phyloP scores from a whole-genome alignment of 2,888 invertebrate species.

The Eupeodes luniger region DNA sequence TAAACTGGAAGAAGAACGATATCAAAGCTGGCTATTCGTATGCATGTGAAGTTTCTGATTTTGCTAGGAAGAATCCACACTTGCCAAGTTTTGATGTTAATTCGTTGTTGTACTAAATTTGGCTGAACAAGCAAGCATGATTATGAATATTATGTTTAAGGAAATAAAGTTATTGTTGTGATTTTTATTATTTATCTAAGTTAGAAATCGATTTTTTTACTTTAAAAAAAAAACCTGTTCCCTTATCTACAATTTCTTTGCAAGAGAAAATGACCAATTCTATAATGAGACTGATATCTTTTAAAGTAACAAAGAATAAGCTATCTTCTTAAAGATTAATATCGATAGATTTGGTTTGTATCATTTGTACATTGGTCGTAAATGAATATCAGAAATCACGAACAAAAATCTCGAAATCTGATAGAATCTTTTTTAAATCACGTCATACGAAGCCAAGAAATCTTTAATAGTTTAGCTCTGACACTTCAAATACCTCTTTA shows the following conservation, averaged over 20 bases:
- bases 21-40: conserved; percentile 81
- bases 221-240: background rate
- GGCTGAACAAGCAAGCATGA: too few species aligned
- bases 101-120: conserved; percentile 53
- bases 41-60: conserved; percentile 81
- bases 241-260: background rate
- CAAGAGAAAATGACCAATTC: background rate
- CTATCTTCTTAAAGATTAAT: background rate
- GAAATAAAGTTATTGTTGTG: background rate
- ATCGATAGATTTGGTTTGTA: background rate
- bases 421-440: too few species aligned
- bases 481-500: too few species aligned
- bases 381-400: too few species aligned
- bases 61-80: conserved; percentile 78
- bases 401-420: background rate
- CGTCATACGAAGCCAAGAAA: too few species aligned
- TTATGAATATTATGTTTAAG: background rate
- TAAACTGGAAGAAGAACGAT: conserved; percentile 81
- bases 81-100: conserved; percentile 77
- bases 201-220: background rate
- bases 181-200: background rate
- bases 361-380: background rate
- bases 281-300: background rate
- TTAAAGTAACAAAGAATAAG: background rate
- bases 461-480: too few species aligned